Conservation (phyloP, 2,797 vertebrate species). For the Etheostoma perlongum region DNA sequence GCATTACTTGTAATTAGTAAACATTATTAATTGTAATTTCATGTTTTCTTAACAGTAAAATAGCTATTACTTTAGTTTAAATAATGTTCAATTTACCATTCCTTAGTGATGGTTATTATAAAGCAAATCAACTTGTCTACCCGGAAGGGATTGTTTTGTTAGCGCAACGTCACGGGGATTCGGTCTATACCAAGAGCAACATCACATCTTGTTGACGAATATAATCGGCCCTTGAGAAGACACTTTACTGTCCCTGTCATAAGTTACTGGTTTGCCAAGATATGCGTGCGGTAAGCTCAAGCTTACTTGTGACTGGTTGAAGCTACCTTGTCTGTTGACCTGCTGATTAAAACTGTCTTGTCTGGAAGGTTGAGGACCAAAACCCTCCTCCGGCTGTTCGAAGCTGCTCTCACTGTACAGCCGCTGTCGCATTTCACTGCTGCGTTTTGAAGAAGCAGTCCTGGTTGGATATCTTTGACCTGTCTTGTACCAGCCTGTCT, state of each 20-base stretch:
- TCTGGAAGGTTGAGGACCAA: constrained; percentile 82
- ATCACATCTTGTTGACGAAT: constrained; percentile 91
- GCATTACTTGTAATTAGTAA: no score
- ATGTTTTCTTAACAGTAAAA: no score
- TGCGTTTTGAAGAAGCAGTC: constrained; percentile 90
- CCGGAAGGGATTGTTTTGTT: no score
- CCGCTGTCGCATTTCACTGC: constrained; percentile 88
- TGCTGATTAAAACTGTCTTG: constrained; percentile 79
- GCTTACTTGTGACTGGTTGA: constrained; percentile 70
- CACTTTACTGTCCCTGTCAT: constrained; percentile 81
- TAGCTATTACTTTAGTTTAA: no score
- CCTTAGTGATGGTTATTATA: no score
- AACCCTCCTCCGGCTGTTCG: constrained; percentile 87
- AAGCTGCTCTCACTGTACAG: constrained; percentile 91
- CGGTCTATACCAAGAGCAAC: constrained; percentile 1
- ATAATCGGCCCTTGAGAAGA: constrained; percentile 88
- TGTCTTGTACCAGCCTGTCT: constrained; percentile 97
- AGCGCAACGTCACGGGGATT: no score
- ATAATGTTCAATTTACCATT: no score
- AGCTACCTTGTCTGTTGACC: constrained; percentile 67
- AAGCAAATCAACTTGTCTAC: no score
- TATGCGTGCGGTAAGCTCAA: constrained; percentile 80
- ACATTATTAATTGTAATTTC: no score
- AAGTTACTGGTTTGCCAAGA: constrained; percentile 70
- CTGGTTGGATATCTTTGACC: constrained; percentile 90